Conservation (phyloP, 2,888 invertebrate genomes). For the Dryobotodes eremita region DNA sequence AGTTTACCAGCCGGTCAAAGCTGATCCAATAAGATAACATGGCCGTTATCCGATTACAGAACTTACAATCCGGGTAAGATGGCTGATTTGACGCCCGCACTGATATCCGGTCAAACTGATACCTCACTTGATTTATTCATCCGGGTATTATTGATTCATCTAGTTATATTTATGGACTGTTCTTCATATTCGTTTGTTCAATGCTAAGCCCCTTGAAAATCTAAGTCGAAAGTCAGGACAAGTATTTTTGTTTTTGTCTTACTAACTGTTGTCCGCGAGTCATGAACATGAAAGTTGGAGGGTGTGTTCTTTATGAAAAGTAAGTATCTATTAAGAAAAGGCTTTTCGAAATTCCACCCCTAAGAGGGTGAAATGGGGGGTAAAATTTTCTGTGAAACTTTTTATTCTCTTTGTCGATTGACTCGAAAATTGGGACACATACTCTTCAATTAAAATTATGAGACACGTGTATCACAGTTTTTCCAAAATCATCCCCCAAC, state of each 20-base stretch:
- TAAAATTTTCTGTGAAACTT: too few species aligned
- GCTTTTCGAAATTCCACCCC: too few species aligned
- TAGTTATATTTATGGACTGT: slow-evolving; percentile 19
- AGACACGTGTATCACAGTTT: too few species aligned
- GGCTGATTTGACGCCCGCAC: slow-evolving; percentile 47
- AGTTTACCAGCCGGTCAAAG: slow-evolving; percentile 24
- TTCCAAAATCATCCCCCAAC: too few species aligned
- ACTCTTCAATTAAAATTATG: too few species aligned
- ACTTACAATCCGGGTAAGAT: slow-evolving; percentile 52
- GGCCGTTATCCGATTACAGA: slow-evolving; percentile 59
- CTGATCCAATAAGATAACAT: slow-evolving; percentile 55
- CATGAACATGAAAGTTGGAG: too few species aligned
- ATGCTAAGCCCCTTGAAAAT: not conserved
- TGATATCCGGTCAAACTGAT: slow-evolving; percentile 47
- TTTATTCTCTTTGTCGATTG: too few species aligned
- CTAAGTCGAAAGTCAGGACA: not conserved
- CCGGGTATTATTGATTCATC: not conserved
- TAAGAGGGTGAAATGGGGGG: too few species aligned
- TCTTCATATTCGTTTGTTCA: slow-evolving; percentile 1
- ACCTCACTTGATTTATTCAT: slow-evolving; percentile 54
- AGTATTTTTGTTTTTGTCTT: not conserved
- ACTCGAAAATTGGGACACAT: too few species aligned
- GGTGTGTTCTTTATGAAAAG: too few species aligned
- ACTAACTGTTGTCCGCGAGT: too few species aligned
- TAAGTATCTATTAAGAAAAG: too few species aligned